These are phyloP conservation scores for Heteropelma amictum DNA, from an alignment of 2,888 invertebrate genomes.

Conservation along the genomic window DNA sequence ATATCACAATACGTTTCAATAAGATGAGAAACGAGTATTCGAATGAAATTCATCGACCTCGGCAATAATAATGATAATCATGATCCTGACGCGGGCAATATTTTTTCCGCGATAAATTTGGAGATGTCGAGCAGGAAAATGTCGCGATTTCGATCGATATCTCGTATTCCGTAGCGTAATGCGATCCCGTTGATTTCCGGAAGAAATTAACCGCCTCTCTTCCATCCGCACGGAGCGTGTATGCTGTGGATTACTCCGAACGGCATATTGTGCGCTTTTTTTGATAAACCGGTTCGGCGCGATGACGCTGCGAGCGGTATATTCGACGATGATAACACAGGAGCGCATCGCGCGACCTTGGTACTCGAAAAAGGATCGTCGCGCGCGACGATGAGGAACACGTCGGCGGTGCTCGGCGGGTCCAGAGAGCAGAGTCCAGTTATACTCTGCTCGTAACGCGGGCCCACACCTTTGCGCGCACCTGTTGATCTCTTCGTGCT, in stretches of 20 bases:
- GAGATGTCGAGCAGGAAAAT: too few relatives aligned
- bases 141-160: too few relatives aligned
- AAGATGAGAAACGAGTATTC: too few relatives aligned
- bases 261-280: background rate
- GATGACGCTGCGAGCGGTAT: slow-evolving; percentile 1
- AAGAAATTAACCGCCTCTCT: background rate
- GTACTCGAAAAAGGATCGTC: slow-evolving; percentile 13
- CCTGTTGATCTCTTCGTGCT: background rate
- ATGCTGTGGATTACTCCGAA: too few relatives aligned
- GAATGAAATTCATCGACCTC: too few relatives aligned
- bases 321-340: slow-evolving; percentile 12
- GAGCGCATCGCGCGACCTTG: slow-evolving; percentile 41
- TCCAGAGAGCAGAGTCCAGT: slow-evolving; percentile 28
- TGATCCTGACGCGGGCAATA: too few relatives aligned
- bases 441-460: too few relatives aligned
- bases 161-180: too few relatives aligned
- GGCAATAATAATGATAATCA: too few relatives aligned
- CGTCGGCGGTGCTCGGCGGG: too few relatives aligned
- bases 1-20: slow-evolving; percentile 29
- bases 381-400: too few relatives aligned
- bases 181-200: slow-evolving; percentile 3
- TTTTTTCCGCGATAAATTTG: too few relatives aligned
- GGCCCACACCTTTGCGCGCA: background rate
- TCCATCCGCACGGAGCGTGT: background rate
- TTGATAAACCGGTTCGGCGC: slow-evolving; percentile 14